Evolutionary conservation across 2,888 invertebrate species (phyloP), one percentile per base, ranked within the genome.

Genomic region (Lithophane leautieri): DNA sequence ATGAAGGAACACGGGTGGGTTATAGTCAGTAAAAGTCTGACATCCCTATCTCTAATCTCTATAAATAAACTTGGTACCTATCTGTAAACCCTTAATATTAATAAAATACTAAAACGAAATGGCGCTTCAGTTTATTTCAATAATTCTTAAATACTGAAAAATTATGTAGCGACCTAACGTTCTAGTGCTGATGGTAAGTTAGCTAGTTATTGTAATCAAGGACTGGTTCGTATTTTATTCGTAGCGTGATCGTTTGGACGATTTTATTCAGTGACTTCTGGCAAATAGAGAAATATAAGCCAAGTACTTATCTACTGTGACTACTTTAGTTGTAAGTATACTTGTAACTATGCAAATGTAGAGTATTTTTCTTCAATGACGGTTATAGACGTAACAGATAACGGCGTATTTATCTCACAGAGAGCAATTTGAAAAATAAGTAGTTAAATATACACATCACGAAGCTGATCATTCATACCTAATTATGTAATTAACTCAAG

Each of bases 401-500:
- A 65, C 50, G 11, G 74, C 22, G 50, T 44, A 50, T 50, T 67
- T 82, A 62, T 66, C n/a, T 70, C 61, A 12, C 58, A 9, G 1
- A 56, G 60, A 34, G 74, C 58, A 61, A 83, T 83, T 79, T 47
- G 12, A 61, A 70, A 84, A 73, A 68, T 68, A 65, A 62, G 44
- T 50, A 40, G 58, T n/a, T 69, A 81, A 80, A 79, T 71, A 70
- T 50, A 70, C 34, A 73, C 62, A 77, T 70, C 62, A 77, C 28
- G 60, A 82, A 77, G 56, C 60, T 77, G 62, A 71, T 76, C 77
- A 76, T 83, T 79, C 69, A 52, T 78, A 74, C 73, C 73, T 85
- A 76, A 83, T 76, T 76, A 76, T 72, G n/a, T 86, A 76, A 84
- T 86, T 74, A 86, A 75, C 74, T 80, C 68, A 56, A 70, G 60